Percentiles rank a stretch among this genome's conserved stretches.
phyloP scores from a whole-genome alignment of 2,113 vertebrate species.

The Scytalopus superciliaris region DNA sequence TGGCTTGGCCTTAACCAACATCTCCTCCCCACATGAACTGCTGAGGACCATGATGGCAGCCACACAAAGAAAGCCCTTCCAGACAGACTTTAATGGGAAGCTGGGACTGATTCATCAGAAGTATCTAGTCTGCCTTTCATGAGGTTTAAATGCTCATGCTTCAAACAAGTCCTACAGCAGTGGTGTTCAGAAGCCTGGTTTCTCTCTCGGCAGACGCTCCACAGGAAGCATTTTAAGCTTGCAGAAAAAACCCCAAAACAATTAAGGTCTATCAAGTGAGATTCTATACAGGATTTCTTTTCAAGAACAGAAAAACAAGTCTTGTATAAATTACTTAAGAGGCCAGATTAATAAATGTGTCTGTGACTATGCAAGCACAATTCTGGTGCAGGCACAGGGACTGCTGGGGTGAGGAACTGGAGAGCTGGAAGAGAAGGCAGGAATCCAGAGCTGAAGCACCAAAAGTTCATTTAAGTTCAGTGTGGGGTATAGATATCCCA shows the following conservation, averaged over 20 bases:
- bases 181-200: background rate
- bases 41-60: background rate
- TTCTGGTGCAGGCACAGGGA: background rate
- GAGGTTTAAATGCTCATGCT: background rate
- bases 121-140: constrained; percentile 19
- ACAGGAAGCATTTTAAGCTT: background rate
- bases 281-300: background rate
- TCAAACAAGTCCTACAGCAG: background rate
- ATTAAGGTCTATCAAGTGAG: background rate
- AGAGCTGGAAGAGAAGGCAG: background rate
- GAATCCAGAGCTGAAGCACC: background rate
- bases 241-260: background rate
- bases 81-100: background rate
- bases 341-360: background rate
- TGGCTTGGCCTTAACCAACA: background rate
- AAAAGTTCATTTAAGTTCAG: background rate
- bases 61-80: background rate
- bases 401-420: background rate
- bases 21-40: background rate
- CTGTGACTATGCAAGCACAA: background rate
- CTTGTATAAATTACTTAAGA: background rate
- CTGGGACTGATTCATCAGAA: background rate
- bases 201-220: background rate
- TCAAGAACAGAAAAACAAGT: background rate
- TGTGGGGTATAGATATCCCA: too few species aligned